Base-by-base conservation (phyloP, 2,888 invertebrate species). In the Phyllotreta cruciferae region DNA sequence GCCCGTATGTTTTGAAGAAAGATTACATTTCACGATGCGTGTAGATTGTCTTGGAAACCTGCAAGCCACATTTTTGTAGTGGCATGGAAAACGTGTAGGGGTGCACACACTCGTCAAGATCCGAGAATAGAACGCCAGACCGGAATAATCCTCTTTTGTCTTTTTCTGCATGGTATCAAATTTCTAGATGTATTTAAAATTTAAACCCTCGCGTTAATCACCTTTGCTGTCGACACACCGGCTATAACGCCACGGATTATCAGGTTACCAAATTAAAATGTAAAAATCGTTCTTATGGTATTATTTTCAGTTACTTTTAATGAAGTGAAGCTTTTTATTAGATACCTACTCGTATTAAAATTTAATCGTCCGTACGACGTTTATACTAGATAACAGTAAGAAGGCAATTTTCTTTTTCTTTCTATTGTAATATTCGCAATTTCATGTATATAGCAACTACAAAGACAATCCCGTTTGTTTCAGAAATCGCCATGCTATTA, bases 401-500 rank as follows among this genome's bases (percentile, higher is more conserved):
- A 4, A 24, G 24, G 24, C 2, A 24, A 24, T 24, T 24, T 24
- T 24, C 24, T 4, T 24, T 24, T 24, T 24, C 10, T 3, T 41
- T 10, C 1, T 41, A 41, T 41, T n/a, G 9, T 10, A 9, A 45
- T 13, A 45, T 45, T 10, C 13, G 14, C 45, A 8, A 10, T 8
- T 14, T 10, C 14, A 9, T 45, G 10, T 8, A 5, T 42, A 10
- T 42, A 45, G 11, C 10, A 11, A 45, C 14, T 45, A 47, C 10
- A 36, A 14, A 39, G 39, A 38, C 7, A 14, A 37, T 56, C 63
- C 61, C 64, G 75, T 70, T 76, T 72, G 73, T 84, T 83, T n/a
- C 83, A 88, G 94, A 94, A 83, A 91, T 91, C 68, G 94, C 93
- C 0, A 88, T 93, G 82, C 84, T 95, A 53, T 84, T 95, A 62